Conservation (phyloP, 2,888 invertebrate species). For the Epirrhoe tristata region DNA sequence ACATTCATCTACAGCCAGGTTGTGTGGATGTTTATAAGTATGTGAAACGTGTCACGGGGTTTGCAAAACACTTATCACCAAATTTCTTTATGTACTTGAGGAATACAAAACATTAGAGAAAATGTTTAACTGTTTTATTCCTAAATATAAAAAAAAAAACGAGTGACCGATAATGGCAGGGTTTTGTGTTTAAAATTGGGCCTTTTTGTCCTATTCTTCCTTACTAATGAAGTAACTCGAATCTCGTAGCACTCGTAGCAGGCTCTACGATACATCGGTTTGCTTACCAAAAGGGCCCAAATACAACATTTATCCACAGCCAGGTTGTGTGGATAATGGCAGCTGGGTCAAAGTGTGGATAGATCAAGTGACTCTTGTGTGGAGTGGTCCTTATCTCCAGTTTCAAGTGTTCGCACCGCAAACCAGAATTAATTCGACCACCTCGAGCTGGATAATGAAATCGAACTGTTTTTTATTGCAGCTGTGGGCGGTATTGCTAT, state of each 20-base stretch:
- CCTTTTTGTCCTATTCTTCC: too few relatives aligned
- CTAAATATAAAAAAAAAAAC: too few relatives aligned
- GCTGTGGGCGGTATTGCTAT: neutral
- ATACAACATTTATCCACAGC: conserved; percentile 18
- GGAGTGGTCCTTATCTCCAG: conserved; percentile 50
- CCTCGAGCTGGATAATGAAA: conserved; percentile 31
- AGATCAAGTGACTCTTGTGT: conserved; percentile 53
- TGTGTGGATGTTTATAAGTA: too few relatives aligned
- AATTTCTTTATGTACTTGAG: too few relatives aligned
- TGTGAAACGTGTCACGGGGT: too few relatives aligned
- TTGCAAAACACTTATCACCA: too few relatives aligned
- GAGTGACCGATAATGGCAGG: too few relatives aligned
- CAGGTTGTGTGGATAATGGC: conserved; percentile 44
- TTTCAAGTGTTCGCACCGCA: conserved; percentile 42
- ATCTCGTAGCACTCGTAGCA: conserved; percentile 1
- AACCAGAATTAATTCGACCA: conserved; percentile 45
- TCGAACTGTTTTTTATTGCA: conserved; percentile 22
- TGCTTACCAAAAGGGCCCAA: neutral
- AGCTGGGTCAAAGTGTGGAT: conserved; percentile 50
- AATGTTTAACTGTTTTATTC: too few relatives aligned
- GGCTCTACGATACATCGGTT: neutral
- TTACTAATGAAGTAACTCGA: neutral
- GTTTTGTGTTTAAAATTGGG: too few relatives aligned
- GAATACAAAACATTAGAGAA: too few relatives aligned
- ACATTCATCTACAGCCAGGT: too few relatives aligned